Conservation (phyloP, 2,797 vertebrate species). For the Pteropus rufus region DNA sequence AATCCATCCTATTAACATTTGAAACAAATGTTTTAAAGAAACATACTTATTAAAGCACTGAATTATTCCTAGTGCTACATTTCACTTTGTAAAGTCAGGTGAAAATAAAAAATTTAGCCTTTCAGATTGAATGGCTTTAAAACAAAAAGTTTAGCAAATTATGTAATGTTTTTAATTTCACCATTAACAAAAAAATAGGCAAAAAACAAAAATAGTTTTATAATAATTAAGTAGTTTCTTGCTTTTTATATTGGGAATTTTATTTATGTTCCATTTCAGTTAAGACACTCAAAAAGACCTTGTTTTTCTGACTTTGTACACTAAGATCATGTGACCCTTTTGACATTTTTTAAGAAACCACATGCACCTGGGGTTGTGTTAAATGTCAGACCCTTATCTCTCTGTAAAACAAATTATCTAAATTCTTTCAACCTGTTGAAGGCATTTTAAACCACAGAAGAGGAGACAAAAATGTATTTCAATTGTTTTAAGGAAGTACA, state of each 20-base stretch:
- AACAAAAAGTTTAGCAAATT: slow-evolving; percentile 49
- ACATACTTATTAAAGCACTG: not conserved
- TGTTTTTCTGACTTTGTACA: slow-evolving; percentile 85
- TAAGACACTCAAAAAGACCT: slow-evolving; percentile 75
- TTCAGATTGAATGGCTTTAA: slow-evolving; percentile 29
- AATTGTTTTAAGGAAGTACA: slow-evolving; percentile 81
- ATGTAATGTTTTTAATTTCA: slow-evolving; percentile 35
- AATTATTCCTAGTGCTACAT: not conserved
- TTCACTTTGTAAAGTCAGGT: slow-evolving; percentile 19
- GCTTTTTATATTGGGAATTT: slow-evolving; percentile 54
- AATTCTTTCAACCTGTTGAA: slow-evolving; percentile 82
- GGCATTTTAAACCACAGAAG: slow-evolving; percentile 83
- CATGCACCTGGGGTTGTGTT: slow-evolving; percentile 92
- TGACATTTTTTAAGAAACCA: slow-evolving; percentile 93
- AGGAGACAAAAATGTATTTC: slow-evolving; percentile 74
- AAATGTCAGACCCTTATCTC: slow-evolving; percentile 90
- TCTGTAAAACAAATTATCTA: slow-evolving; percentile 82
- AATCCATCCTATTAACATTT: slow-evolving; percentile 31
- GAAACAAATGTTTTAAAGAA: slow-evolving; percentile 9
- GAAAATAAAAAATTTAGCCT: slow-evolving; percentile 41
- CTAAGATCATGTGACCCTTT: slow-evolving; percentile 86
- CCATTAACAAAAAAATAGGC: slow-evolving; percentile 36
- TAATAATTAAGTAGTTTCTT: slow-evolving; percentile 29
- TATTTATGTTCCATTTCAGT: slow-evolving; percentile 70
- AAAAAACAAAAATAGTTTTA: slow-evolving; percentile 11